These are phyloP conservation scores for Dufourea novaeangliae DNA, from an alignment of 1,140 invertebrate genomes.

Conservation along the genomic window DNA sequence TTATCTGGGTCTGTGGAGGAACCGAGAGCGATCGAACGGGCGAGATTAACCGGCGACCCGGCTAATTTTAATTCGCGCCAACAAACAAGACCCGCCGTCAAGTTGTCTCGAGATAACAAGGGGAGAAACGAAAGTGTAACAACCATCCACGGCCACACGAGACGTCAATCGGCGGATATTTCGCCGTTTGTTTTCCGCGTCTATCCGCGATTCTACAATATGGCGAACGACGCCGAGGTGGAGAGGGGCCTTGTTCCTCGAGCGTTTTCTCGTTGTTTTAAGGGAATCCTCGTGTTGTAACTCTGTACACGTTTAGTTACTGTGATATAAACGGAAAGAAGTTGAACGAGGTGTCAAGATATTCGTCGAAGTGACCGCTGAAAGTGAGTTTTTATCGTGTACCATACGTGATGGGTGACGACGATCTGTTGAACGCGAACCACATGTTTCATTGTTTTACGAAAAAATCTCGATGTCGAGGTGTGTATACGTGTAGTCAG, in stretches of 20 bases:
- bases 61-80: constrained; percentile 70
- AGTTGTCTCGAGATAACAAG: constrained; percentile 29
- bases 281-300: background rate
- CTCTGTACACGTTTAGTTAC: no score
- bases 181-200: background rate
- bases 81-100: constrained; percentile 58
- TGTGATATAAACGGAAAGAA: no score
- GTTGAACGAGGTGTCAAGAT: no score
- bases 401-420: background rate
- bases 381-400: background rate
- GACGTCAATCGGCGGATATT: constrained; percentile 20
- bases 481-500: background rate
- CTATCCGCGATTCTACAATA: constrained; percentile 39
- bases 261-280: background rate
- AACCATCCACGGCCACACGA: no score
- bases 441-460: background rate
- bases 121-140: background rate
- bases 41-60: constrained; percentile 62
- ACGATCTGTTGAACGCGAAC: background rate
- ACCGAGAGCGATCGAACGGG: constrained; percentile 44
- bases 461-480: background rate
- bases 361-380: no score
- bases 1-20: constrained; percentile 50
- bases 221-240: constrained; percentile 28
- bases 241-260: constrained; percentile 9